Conservation (phyloP, 37 sponge, comb jelly and placozoan genomes). For the Geodia barretti region DNA sequence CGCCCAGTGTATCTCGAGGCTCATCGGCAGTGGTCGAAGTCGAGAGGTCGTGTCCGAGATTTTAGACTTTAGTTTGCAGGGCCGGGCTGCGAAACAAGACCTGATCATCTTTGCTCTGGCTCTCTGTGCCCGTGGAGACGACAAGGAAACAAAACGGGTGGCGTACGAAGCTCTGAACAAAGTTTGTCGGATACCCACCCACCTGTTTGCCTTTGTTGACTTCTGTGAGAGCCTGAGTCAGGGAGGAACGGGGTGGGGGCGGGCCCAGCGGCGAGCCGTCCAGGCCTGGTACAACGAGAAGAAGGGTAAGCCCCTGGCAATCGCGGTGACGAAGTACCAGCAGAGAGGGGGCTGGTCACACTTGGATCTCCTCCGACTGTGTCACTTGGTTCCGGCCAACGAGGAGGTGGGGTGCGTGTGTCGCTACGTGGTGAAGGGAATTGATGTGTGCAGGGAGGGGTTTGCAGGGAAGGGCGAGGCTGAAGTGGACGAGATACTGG, state of each 20-base stretch:
- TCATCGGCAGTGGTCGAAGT: conserved; percentile 53
- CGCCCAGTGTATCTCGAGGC: conserved; percentile 51
- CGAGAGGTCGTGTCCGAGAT: conserved; percentile 61
- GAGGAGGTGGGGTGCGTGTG: conserved; percentile 44
- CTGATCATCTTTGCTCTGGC: conserved; percentile 78
- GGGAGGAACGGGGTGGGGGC: conserved; percentile 75
- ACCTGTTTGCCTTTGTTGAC: conserved; percentile 63
- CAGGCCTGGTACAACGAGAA: conserved; percentile 64
- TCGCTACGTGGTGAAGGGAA: conserved; percentile 68
- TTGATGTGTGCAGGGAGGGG: conserved; percentile 35
- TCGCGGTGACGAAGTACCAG: conserved; percentile 79
- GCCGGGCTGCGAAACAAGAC: conserved; percentile 76
- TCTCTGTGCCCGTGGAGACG: conserved; percentile 60
- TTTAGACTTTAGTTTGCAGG: conserved; percentile 60
- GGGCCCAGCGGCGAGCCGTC: conserved; percentile 69
- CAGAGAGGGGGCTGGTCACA: conserved; percentile 79
- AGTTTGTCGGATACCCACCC: conserved; percentile 79
- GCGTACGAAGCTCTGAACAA: conserved; percentile 63
- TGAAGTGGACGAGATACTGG: conserved; percentile 9
- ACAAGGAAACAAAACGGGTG: conserved; percentile 57
- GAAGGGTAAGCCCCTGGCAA: conserved; percentile 42
- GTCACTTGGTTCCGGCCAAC: conserved; percentile 47
- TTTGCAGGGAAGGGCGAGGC: conserved; percentile 14
- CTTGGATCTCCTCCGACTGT: conserved; percentile 64
- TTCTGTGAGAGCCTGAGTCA: conserved; percentile 59